Conservation (phyloP, 2,797 vertebrate genomes). For the Danio tinwini region DNA sequence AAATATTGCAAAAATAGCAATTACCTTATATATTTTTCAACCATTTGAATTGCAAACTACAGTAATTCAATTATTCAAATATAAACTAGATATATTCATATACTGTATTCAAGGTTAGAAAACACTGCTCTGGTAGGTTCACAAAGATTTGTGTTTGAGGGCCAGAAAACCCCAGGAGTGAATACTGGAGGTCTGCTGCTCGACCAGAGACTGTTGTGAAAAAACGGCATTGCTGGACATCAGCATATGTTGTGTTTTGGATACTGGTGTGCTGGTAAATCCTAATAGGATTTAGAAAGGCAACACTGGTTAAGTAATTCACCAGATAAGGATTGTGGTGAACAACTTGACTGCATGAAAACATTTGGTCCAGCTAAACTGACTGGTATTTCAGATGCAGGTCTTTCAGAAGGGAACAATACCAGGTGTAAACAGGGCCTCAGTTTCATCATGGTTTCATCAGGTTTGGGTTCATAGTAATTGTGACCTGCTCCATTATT, state of each 20-base stretch:
- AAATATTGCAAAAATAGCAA: too few species aligned
- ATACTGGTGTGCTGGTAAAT: background rate
- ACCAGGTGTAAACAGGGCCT: too few species aligned
- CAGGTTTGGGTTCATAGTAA: background rate
- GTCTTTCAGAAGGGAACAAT: background rate
- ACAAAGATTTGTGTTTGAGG: background rate
- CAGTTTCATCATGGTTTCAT: background rate
- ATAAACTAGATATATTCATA: too few species aligned
- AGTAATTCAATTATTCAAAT: too few species aligned
- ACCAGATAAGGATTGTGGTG: background rate
- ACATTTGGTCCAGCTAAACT: background rate
- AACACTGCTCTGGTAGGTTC: background rate
- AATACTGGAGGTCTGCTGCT: background rate
- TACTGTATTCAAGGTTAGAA: background rate
- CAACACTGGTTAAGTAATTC: background rate
- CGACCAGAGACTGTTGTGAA: background rate
- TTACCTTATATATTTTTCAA: too few species aligned
- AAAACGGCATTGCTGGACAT: constrained; percentile 8
- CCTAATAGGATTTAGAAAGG: background rate
- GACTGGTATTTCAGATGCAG: background rate
- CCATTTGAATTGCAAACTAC: too few species aligned
- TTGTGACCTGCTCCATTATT: background rate
- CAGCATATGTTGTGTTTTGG: constrained; percentile 13
- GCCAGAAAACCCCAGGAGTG: background rate
- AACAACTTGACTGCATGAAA: background rate